Conservation (phyloP, 2,888 invertebrate species). For the Anticlea derivata region DNA sequence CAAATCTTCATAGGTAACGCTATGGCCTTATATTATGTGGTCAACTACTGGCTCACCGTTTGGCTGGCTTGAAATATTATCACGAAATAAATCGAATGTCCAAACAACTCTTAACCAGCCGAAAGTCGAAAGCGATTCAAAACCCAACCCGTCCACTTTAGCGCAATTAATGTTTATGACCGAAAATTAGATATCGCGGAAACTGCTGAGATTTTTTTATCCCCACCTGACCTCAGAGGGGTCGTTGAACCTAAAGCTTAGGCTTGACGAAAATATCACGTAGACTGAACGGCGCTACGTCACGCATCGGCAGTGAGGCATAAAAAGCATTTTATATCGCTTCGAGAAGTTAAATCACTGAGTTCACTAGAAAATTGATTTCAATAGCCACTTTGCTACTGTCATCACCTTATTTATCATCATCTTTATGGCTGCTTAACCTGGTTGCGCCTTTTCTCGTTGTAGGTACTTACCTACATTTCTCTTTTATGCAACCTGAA, state of each 20-base stretch:
- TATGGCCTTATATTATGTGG: no score
- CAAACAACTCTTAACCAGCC: constrained; percentile 32
- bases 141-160: constrained; percentile 48
- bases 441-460: constrained; percentile 24
- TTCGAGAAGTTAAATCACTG: constrained; percentile 16
- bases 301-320: constrained; percentile 47
- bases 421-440: constrained; percentile 20
- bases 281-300: constrained; percentile 60
- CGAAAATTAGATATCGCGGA: constrained; percentile 71
- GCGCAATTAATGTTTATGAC: constrained; percentile 67
- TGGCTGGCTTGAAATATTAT: not conserved
- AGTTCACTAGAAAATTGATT: constrained; percentile 48
- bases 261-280: constrained; percentile 60
- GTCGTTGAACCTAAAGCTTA: constrained; percentile 66
- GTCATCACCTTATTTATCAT: constrained; percentile 22
- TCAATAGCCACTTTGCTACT: constrained; percentile 30
- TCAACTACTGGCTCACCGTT: no score
- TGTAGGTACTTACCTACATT: constrained; percentile 31
- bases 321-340: constrained; percentile 45
- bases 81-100: constrained; percentile 18
- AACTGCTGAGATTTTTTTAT: constrained; percentile 58
- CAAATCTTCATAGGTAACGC: no score
- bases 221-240: constrained; percentile 66
- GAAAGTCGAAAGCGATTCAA: constrained; percentile 34
- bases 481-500: constrained; percentile 50